Evolutionary conservation across 37 sponge, comb jelly and placozoan species (phyloP).

Genomic region (Aplysina aerophoba): DNA sequence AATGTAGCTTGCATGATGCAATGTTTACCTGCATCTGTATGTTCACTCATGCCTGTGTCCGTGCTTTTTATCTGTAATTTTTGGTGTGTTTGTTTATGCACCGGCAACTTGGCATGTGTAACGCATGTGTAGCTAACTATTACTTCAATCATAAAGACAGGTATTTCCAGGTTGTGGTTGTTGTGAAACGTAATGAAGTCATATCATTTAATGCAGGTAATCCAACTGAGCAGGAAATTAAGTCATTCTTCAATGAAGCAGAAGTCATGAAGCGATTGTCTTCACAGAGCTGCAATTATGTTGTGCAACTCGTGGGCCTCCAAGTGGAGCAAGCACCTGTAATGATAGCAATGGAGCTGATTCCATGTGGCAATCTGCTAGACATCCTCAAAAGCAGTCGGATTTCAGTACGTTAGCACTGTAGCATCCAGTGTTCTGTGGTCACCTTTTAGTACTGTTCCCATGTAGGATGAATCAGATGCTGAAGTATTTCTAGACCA

Average conservation of each 20-base stretch:
- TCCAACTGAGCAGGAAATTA: neutral
- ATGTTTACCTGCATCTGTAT: too few relatives aligned
- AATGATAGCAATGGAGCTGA: constrained; percentile 29
- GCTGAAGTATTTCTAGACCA: neutral
- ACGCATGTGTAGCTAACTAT: too few relatives aligned
- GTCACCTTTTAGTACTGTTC: neutral
- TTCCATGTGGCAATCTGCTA: constrained; percentile 16
- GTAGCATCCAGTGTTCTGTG: neutral
- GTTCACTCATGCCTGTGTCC: too few relatives aligned
- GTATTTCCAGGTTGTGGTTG: too few relatives aligned
- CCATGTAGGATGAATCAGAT: neutral
- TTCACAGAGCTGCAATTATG: constrained; percentile 12
- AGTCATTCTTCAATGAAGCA: constrained; percentile 10
- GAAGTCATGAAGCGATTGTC: constrained; percentile 17
- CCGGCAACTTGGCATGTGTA: too few relatives aligned
- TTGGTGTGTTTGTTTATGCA: too few relatives aligned
- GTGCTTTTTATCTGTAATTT: too few relatives aligned
- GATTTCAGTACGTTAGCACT: neutral
- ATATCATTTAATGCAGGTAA: neutral
- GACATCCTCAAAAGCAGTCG: neutral
- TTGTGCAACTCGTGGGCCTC: constrained; percentile 23
- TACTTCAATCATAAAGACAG: too few relatives aligned
- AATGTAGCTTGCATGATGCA: too few relatives aligned
- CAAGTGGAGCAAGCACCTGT: constrained; percentile 19
- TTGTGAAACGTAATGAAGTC: too few relatives aligned